Evolutionary conservation across 1,140 invertebrate species (phyloP), one percentile per base, ranked within the genome.

Genomic region (Mycetomoellerius zeteki): DNA sequence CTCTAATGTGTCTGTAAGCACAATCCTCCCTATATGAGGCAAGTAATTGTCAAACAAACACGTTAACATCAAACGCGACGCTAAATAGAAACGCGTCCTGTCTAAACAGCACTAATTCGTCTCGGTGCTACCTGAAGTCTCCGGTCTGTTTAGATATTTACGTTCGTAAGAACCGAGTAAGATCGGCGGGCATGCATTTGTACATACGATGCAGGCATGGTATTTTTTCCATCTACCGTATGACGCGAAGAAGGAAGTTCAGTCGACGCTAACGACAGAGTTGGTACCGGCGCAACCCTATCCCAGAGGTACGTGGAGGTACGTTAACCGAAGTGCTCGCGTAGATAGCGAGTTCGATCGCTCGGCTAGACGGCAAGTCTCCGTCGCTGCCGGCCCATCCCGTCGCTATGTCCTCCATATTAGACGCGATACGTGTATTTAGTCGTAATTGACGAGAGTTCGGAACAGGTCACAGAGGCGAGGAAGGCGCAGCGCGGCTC

Each of bases 371-470:
- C 19, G 81, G 21, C 64, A 16, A 64, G 69, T 89, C 62, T 80
- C 67, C 69, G 56, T 69, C 24, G 54, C 37, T 7, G 87, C 87
- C 88, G 37, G 33, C 50, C 78, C 87, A 88, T 93, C 92, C 86
- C 89, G 93, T 92, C 90, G 89, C 86, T 77, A 82, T 89, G 89
- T 93, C 91, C 88, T 92, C 52, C 81, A 86, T 91, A 91, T 94
- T 93, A 93, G 89, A 90, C 87, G 91, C 89, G 90, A 91, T 93
- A 92, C 78, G 90, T 92, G 92, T 94, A 93, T 88, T 94, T 94
- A 94, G 89, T 87, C 84, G 86, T 94, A 94, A 94, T 94, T 94
- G 93, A 94, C 91, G 90, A 91, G 91, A 92, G 86, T 89, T 75
- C 73, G 82, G 86, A 89, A 91, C 89, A 87, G 91, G 92, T 93